Evolutionary conservation across 2,888 invertebrate genomes (phyloP).

Genomic region (Drosophila stalkeri): DNA sequence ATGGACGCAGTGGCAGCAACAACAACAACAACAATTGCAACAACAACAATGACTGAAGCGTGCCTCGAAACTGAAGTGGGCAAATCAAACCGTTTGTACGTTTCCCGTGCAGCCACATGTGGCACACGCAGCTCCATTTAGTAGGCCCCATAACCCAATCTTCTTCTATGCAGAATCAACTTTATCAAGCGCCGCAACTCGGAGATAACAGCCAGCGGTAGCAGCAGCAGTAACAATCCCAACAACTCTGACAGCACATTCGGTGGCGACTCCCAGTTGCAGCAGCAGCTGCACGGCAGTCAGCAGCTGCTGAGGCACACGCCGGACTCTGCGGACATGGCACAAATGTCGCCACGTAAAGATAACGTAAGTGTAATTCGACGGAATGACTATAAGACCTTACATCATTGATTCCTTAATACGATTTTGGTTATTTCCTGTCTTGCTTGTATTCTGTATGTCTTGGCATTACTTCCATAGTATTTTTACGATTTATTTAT

Average conservation of each 20-base stretch:
- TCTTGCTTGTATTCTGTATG: not conserved
- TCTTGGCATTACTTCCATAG: too few relatives aligned
- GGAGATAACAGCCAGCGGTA: constrained; percentile 78
- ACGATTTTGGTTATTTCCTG: not conserved
- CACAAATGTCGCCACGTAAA: constrained; percentile 84
- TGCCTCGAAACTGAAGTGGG: constrained; percentile 81
- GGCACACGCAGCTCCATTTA: not conserved
- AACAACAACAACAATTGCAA: constrained; percentile 27
- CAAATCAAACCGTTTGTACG: constrained; percentile 85
- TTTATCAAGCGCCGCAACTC: constrained; percentile 85
- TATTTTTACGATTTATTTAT: too few relatives aligned
- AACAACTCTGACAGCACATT: constrained; percentile 83
- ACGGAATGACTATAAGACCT: not conserved
- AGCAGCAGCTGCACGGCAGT: constrained; percentile 71
- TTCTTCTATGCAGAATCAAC: constrained; percentile 78
- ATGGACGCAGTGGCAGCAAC: constrained; percentile 79
- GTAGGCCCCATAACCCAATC: not conserved
- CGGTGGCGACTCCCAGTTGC: constrained; percentile 78
- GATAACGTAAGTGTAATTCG: constrained; percentile 80
- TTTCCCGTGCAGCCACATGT: constrained; percentile 25
- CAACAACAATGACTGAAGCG: constrained; percentile 63
- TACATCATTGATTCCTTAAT: not conserved
- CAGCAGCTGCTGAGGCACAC: constrained; percentile 68
- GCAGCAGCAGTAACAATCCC: constrained; percentile 74
- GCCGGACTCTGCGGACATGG: constrained; percentile 63